Conservation (phyloP, 2,888 invertebrate genomes). For the Apodemia mormo region DNA sequence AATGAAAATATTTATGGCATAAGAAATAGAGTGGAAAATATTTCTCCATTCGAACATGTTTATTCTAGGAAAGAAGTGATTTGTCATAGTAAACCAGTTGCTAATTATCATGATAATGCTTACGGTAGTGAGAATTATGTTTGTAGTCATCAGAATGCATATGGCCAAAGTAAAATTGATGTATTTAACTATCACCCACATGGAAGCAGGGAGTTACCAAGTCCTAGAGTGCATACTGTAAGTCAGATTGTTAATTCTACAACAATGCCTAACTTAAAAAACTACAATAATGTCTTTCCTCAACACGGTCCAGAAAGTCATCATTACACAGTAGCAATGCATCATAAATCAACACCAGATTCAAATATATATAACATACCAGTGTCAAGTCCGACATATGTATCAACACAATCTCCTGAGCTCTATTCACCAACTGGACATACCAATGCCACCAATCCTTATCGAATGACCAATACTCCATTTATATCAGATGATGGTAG, state of each 20-base stretch:
- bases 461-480: conserved; percentile 75
- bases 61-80: conserved; percentile 61
- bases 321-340: conserved; percentile 56
- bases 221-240: conserved; percentile 68
- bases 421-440: conserved; percentile 75
- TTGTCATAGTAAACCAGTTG: conserved; percentile 59
- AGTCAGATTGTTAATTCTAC: conserved; percentile 75
- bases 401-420: conserved; percentile 72
- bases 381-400: conserved; percentile 69
- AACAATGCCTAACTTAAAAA: conserved; percentile 76
- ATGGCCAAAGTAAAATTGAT: conserved; percentile 68
- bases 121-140: conserved; percentile 66
- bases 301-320: conserved; percentile 54
- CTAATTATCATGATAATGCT: conserved; percentile 65
- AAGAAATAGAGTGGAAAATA: conserved; percentile 56
- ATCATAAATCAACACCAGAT: conserved; percentile 59
- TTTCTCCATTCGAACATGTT: conserved; percentile 59
- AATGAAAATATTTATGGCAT: conserved; percentile 57
- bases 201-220: conserved; percentile 58
- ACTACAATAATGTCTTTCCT: conserved; percentile 62
- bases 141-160: conserved; percentile 68
- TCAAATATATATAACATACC: conserved; percentile 65
- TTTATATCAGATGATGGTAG: conserved; percentile 75
- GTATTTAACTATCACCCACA: conserved; percentile 69
- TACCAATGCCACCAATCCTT: conserved; percentile 75